A percentile compares a stretch with the other conserved stretches of the same genome.
phyloP scores from a whole-genome alignment of 2,888 invertebrate species.

The Thera obeliscata region DNA sequence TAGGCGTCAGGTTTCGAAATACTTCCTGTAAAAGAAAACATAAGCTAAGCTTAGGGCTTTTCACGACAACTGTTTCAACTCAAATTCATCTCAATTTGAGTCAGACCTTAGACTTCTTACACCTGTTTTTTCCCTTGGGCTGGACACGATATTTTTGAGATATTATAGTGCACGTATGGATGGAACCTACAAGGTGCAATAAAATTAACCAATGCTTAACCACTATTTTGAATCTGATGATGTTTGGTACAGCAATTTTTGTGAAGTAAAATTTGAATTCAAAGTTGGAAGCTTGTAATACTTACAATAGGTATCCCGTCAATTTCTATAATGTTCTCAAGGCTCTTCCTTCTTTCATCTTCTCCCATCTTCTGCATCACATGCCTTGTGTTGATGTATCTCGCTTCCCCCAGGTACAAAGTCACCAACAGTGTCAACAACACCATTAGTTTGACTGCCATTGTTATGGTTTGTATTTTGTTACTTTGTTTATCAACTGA shows the following conservation, averaged over 20 bases:
- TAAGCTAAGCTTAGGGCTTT: neutral
- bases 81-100: no score
- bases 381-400: conserved; percentile 58
- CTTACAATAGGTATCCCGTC: conserved; percentile 58
- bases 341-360: conserved; percentile 13
- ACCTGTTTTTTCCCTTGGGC: no score
- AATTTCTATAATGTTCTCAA: conserved; percentile 39
- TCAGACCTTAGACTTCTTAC: no score
- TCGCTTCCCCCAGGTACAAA: conserved; percentile 44
- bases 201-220: no score
- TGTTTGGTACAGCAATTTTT: no score
- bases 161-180: no score
- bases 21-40: conserved; percentile 50
- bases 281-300: conserved; percentile 26
- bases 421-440: conserved; percentile 43
- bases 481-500: neutral
- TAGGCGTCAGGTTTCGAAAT: conserved; percentile 51
- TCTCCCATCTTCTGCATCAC: conserved; percentile 38
- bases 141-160: no score
- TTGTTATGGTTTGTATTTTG: conserved; percentile 28
- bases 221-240: no score
- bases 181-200: no score
- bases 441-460: conserved; percentile 44
- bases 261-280: no score
- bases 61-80: no score